Evolutionary conservation across 2,113 vertebrate genomes (phyloP).

Genomic region (Cochlearius cochlearius): DNA sequence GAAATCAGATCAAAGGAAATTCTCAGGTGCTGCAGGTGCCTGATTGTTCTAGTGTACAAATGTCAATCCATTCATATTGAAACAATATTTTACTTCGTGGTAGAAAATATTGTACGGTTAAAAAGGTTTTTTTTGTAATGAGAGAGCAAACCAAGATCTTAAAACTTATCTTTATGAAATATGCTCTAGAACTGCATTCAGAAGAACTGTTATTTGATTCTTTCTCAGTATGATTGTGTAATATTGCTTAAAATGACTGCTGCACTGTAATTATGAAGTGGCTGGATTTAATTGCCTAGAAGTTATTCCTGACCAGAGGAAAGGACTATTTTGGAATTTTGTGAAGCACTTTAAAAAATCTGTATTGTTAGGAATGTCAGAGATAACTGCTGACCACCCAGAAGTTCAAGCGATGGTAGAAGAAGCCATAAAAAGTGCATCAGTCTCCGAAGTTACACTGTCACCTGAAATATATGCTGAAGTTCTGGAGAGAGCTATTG

Average conservation of each 20-base stretch:
- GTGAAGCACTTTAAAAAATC: neutral
- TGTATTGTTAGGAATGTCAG: neutral
- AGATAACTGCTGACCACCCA: conserved; percentile 81
- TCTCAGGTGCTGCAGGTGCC: neutral
- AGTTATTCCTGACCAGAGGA: neutral
- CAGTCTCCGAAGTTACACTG: conserved; percentile 33
- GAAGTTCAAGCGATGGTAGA: conserved; percentile 75
- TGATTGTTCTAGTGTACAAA: neutral
- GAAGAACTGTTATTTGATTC: neutral
- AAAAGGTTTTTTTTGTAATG: neutral
- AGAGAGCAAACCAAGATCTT: neutral
- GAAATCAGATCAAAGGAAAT: neutral
- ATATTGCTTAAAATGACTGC: neutral
- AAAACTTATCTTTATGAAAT: neutral
- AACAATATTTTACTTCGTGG: neutral
- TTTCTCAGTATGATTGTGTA: neutral
- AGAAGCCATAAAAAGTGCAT: conserved; percentile 64
- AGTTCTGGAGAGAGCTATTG: conserved; percentile 71
- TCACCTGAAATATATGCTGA: conserved; percentile 66
- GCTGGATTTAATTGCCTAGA: neutral
- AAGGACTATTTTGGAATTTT: neutral
- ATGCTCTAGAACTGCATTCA: neutral
- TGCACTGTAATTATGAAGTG: neutral
- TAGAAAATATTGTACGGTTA: neutral
- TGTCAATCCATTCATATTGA: neutral